Percentiles rank a stretch among this genome's conserved stretches.
Evolutionary conservation across 2,113 vertebrate genomes (phyloP).

Genomic region (Pangasianodon hypophthalmus): DNA sequence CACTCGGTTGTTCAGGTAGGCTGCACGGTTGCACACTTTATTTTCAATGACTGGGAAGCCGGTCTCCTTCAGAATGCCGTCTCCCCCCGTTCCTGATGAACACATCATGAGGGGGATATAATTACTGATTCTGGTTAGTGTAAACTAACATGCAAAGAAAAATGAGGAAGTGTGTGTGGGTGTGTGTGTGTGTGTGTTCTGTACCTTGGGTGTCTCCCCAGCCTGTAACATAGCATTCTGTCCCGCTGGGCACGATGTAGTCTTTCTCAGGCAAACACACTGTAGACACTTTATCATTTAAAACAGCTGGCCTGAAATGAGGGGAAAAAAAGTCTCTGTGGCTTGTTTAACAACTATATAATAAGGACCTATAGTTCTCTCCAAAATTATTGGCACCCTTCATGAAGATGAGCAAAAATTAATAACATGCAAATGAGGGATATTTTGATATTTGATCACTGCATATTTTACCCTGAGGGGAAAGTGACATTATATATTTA

Average conservation of each 20-base stretch:
- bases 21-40: slow-evolving; percentile 85
- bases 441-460: too few relatives aligned
- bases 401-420: neutral
- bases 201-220: slow-evolving; percentile 93
- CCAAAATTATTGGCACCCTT: neutral
- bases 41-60: slow-evolving; percentile 94
- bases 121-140: neutral
- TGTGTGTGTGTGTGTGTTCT: neutral
- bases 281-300: slow-evolving; percentile 83
- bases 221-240: slow-evolving; percentile 88
- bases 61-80: slow-evolving; percentile 83
- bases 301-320: slow-evolving; percentile 77
- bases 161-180: neutral
- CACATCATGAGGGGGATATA: neutral
- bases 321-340: slow-evolving; percentile 24
- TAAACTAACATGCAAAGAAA: neutral
- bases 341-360: neutral
- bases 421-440: neutral
- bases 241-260: slow-evolving; percentile 78
- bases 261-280: slow-evolving; percentile 83
- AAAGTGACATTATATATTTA: neutral
- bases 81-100: slow-evolving; percentile 78
- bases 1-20: slow-evolving; percentile 81
- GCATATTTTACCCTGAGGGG: too few relatives aligned
- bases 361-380: neutral